These are phyloP conservation scores for Hystrix brachyura DNA, from an alignment of 2,113 vertebrate genomes.

Conservation along the genomic window DNA sequence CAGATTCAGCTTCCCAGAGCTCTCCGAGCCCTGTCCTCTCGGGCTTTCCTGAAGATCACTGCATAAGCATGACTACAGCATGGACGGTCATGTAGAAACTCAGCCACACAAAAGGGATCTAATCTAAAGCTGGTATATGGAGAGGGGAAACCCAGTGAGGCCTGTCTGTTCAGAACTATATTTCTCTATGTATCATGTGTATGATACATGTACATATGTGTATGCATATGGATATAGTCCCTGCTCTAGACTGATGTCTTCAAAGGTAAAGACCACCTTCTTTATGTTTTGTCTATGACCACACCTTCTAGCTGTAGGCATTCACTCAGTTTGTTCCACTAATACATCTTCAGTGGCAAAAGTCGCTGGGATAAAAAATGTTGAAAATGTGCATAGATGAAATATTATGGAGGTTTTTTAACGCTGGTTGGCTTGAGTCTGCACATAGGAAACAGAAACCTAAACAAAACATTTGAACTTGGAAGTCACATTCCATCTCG, in stretches of 20 bases:
- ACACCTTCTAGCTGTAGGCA: neutral
- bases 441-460: conserved; percentile 10
- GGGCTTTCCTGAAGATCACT: no score
- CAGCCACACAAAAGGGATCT: no score
- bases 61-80: no score
- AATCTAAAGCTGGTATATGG: no score
- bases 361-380: neutral
- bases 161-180: neutral
- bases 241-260: neutral
- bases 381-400: neutral
- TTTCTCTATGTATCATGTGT: neutral
- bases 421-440: neutral
- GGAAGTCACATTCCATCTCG: conserved; percentile 33
- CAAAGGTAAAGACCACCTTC: neutral
- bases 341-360: neutral
- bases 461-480: conserved; percentile 49
- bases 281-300: neutral
- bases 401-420: neutral
- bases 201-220: neutral
- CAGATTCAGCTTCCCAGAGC: no score
- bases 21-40: no score
- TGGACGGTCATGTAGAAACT: no score
- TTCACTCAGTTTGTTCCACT: neutral
- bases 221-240: neutral
- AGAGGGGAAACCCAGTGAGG: no score